Base-by-base conservation (phyloP, 2,113 vertebrate genomes). In the Otus sunia region DNA sequence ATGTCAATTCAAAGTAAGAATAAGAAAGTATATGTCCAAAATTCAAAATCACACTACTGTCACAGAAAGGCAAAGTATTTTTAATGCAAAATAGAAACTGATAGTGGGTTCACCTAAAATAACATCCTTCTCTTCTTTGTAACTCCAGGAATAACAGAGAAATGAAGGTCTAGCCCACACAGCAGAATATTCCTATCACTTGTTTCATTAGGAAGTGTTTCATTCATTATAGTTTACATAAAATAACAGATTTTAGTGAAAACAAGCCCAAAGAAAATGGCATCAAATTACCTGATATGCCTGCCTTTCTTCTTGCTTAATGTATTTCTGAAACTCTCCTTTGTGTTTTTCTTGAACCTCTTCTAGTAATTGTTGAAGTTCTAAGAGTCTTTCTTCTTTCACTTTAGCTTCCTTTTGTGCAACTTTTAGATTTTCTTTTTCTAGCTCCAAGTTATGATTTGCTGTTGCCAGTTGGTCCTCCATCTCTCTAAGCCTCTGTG, bases 381-480 rank as follows among this genome's bases (percentile, higher is more conserved):
- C 96, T 12, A 96, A 63, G 66, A 99, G 96, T 77, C 97, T 98
- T 86, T 88, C 97, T 97, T 99, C 99, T 82, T 99, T 99, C 92
- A 98, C 97, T 41, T 97, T 45, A 85, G 98, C 98, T 77, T 98
- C 99, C 91, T 98, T 98, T 94, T 98, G 98, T 21, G 98, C 98
- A 92, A 97, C 97, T 93, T 97, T 96, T 29, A 99, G 95, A 73
- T 99, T 98, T 95, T 99, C 97, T 96, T 98, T 98, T 97, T 99
- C 98, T 53, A 98, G 93, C 72, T 98, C 98, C 95, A 99, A 98
- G 69, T 98, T 98, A 52, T 32, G 88, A 74, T 98, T 98, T 94
- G 98, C 98, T n/a, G 75, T 94, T 45, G 94, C 96, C 64, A 99
- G 91, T n/a, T 98, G 98, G 14, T 94, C 95, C 95, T 99, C 98